Base-by-base conservation (phyloP, 2,113 vertebrate genomes). In the Ictidomys tridecemlineatus region DNA sequence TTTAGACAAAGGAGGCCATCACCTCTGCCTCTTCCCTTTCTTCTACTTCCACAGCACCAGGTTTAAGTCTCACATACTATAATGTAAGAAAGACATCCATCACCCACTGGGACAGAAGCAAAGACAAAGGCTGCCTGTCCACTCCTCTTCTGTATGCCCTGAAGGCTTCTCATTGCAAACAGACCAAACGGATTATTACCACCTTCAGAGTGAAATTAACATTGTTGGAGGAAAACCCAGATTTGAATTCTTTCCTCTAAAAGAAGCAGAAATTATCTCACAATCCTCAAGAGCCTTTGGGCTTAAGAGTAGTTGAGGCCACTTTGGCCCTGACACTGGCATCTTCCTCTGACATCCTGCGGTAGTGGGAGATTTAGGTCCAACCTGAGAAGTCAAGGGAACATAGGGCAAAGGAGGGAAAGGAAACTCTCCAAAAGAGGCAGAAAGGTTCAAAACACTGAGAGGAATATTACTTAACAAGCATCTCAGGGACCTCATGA, bases 171-270 rank as follows among this genome's bases (percentile, higher is more conserved):
- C 34, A 72, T 4, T 89, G 9, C 17, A 84, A 76, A 30, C 70
- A 39, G 30, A 83, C 61, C 37, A 26, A 74, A 70, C 63, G 91
- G 42, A 53, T 85, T n/a, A 78, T 20, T 30, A 16, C 14, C 37
- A 53, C 30, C 51, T 30, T 73, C 28, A 32, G 14, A 63, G 24
- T 69, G 30, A 77, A 83, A 89, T 91, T 85, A 76, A 20, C 2
- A 18, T 58, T 61, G 20, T 61, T 86, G 53, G 53, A 90, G 26
- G 12, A n/a, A 76, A 88, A 72, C 53, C 18, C 5, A 51, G 51
- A 61, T 85, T 74, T 95, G 39, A 86, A 87, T 79, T 79, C 51
- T 89, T 83, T 76, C 32, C 45, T 84, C 51, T 58, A 91, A 80
- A 89, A 42, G 45, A 70, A 73, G 34, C 76, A 87, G 88, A 90